phyloP scores from a whole-genome alignment of 2,888 invertebrate genomes.

The Chrysina gloriosa region DNA sequence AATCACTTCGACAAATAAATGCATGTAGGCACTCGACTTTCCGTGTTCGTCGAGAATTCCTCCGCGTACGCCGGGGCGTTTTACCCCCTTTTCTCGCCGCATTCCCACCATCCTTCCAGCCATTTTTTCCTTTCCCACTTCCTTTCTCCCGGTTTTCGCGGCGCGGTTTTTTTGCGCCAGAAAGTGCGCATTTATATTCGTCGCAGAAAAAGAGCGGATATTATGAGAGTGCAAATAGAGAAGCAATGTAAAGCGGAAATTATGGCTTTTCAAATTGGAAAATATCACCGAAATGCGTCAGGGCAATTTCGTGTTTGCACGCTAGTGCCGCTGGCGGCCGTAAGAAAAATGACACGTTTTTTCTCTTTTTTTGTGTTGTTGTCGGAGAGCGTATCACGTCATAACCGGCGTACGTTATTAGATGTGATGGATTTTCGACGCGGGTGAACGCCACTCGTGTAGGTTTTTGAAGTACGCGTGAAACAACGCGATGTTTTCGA shows the following conservation, averaged over 20 bases:
- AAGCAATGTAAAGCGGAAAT: constrained; percentile 36
- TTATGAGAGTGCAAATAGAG: constrained; percentile 30
- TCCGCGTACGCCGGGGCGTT: not conserved
- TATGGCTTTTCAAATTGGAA: constrained; percentile 37
- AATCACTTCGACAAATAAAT: not conserved
- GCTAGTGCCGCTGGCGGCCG: not conserved
- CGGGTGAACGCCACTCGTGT: too few relatives aligned
- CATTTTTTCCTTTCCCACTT: constrained; percentile 5
- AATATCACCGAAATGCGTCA: constrained; percentile 29
- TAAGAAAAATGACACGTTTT: constrained; percentile 9
- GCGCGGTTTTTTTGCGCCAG: not conserved
- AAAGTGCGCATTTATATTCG: constrained; percentile 17
- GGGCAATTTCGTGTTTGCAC: constrained; percentile 22
- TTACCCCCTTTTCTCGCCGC: too few relatives aligned
- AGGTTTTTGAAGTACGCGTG: too few relatives aligned
- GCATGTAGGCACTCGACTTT: not conserved
- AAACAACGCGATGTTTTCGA: too few relatives aligned
- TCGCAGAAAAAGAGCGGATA: constrained; percentile 25
- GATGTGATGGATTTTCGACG: constrained; percentile 7
- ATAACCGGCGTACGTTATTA: not conserved
- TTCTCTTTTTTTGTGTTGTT: too few relatives aligned
- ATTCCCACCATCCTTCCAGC: not conserved
- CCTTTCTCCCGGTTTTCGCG: not conserved
- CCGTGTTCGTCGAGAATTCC: not conserved
- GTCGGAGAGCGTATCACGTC: constrained; percentile 10